Conservation (phyloP, 2,888 invertebrate species). For the Drosophila seclusa region DNA sequence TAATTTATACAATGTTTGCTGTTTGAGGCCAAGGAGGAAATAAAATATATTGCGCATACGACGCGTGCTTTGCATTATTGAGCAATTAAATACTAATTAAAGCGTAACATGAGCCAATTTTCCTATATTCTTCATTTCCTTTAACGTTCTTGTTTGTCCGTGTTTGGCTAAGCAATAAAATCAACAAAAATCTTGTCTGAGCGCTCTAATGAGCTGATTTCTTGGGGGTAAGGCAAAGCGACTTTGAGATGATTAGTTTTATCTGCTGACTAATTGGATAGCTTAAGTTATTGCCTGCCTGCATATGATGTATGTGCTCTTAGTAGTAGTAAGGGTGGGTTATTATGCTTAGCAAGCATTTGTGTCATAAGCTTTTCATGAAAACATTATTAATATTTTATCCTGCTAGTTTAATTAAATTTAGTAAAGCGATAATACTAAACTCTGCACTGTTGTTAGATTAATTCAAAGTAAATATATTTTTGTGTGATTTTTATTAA, state of each 20-base stretch:
- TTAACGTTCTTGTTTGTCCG: neutral
- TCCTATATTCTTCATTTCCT: slow-evolving; percentile 32
- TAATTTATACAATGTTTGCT: slow-evolving; percentile 66
- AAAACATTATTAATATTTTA: neutral
- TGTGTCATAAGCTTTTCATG: neutral
- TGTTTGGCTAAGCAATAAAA: slow-evolving; percentile 12
- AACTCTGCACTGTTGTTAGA: neutral
- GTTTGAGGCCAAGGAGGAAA: slow-evolving; percentile 21
- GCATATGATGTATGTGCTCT: neutral
- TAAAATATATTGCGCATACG: slow-evolving; percentile 72
- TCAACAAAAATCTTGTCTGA: slow-evolving; percentile 1
- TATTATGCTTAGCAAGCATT: neutral
- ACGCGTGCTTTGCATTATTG: slow-evolving; percentile 72
- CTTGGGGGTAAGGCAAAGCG: neutral
- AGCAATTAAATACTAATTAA: slow-evolving; percentile 80
- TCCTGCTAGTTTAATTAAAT: neutral
- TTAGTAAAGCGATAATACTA: neutral
- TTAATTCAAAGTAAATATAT: neutral
- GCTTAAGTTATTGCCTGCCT: slow-evolving; percentile 29
- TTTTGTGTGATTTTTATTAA: neutral
- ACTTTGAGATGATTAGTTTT: slow-evolving; percentile 44
- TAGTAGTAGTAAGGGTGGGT: accelerated
- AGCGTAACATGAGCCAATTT: slow-evolving; percentile 72
- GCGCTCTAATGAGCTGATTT: slow-evolving; percentile 35
- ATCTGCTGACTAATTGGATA: slow-evolving; percentile 44